Evolutionary conservation across 2,113 vertebrate genomes (phyloP).

Genomic region (Limnothrissa miodon): DNA sequence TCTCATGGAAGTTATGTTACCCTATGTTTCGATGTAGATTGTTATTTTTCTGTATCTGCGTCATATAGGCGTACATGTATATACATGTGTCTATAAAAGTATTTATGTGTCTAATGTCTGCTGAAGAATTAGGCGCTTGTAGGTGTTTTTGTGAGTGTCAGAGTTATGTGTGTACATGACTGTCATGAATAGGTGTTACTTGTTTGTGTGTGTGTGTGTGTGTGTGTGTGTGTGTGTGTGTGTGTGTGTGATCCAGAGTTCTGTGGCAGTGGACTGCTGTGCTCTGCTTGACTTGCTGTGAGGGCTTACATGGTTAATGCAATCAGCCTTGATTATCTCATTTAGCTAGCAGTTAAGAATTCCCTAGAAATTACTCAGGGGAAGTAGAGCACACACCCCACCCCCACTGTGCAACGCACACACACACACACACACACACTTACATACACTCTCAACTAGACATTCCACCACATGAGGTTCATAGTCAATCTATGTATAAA

Average conservation of each 20-base stretch:
- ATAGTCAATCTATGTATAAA: not conserved
- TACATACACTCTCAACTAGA: not conserved
- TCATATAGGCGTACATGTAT: not conserved
- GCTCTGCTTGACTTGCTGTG: not conserved
- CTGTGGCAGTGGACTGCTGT: not conserved
- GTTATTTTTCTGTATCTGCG: too few species aligned
- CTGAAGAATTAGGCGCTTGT: not conserved
- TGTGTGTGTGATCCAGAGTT: not conserved
- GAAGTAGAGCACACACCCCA: not conserved
- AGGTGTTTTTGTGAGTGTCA: constrained; percentile 29
- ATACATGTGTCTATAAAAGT: not conserved
- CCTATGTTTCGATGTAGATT: too few species aligned
- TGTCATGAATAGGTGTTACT: constrained; percentile 31
- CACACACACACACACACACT: not conserved
- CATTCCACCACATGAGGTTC: not conserved
- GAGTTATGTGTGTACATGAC: constrained; percentile 25
- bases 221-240: constrained; percentile 16
- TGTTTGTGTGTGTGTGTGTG: constrained; percentile 31
- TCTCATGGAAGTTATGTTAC: too few species aligned
- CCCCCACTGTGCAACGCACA: not conserved
- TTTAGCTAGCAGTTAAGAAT: constrained; percentile 19
- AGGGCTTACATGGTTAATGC: constrained; percentile 13
- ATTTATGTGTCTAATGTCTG: not conserved
- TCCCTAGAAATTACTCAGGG: constrained; percentile 11
- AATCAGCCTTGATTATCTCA: constrained; percentile 8